Evolutionary conservation across 2,888 invertebrate species (phyloP), one percentile per base, ranked within the genome.

Genomic region (Perizoma affinitatum): DNA sequence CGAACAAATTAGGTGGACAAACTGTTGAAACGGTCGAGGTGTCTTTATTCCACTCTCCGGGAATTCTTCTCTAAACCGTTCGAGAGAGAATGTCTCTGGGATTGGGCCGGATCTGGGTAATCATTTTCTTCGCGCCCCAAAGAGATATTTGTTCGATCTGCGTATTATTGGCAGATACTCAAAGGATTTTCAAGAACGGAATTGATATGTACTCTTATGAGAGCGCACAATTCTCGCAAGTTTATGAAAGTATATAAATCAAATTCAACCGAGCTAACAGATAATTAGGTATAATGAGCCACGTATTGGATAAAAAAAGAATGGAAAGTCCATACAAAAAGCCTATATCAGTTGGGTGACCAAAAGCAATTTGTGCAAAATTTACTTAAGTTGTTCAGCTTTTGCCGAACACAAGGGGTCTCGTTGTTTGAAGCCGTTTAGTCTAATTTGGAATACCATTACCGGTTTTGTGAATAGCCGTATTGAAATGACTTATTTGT

Each of bases 1-100:
- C 87, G 92, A 90, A 89, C 90, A 92, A 92, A 92, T 91, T 91
- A 90, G 91, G 89, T 89, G 88, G 90, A 90, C 92, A 91, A 90
- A 91, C 92, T 90, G 89, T 88, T 87, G 86, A 87, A 88, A 84
- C 86, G 85, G 83, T 78, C 86, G 88, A 90, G 88, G 89, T 90
- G 90, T 89, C 90, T 88, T 84, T 88, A 87, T 90, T 89, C 85
- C 84, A 80, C 81, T 84, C 79, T 74, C 82, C 72, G 83, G 77
- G 82, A 89, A 89, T 88, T 88, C 85, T 84, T 86, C 86, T 84
- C 84, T 84, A 84, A 89, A 88, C 80, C 80, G 80, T 78, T 80
- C 78, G 67, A 71, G 69, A 75, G 75, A 80, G 80, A 85, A 79
- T 83, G 85, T 86, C 85, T 76, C 83, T 69, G 69, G 84, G 79